Evolutionary conservation across 1,140 invertebrate genomes (phyloP).

Genomic region (Leptinotarsa texana): DNA sequence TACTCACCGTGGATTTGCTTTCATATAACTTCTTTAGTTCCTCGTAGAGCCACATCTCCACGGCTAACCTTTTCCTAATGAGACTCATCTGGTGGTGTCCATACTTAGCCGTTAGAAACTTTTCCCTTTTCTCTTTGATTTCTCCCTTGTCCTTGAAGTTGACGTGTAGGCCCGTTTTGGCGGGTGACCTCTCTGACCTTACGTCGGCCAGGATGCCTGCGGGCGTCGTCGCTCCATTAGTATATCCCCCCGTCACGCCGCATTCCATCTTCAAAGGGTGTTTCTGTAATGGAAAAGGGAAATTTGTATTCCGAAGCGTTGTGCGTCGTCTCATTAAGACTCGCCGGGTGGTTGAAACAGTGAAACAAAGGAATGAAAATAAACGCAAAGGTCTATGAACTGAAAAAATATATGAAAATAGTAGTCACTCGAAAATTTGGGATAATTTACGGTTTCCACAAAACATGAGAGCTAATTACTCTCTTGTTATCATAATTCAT

Average conservation of each 20-base stretch:
- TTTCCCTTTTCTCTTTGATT: conserved; percentile 84
- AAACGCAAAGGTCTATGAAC: too few relatives aligned
- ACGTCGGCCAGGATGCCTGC: conserved; percentile 57
- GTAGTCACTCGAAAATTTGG: too few relatives aligned
- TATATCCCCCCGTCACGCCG: conserved; percentile 52
- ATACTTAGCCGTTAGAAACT: conserved; percentile 95
- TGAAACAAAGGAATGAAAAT: too few relatives aligned
- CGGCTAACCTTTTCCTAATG: conserved; percentile 89
- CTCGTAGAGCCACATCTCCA: conserved; percentile 98
- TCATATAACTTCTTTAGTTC: conserved; percentile 90
- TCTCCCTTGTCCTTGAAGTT: conserved; percentile 85
- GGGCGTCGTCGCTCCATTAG: conserved; percentile 36
- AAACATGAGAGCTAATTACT: too few relatives aligned
- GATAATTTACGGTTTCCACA: too few relatives aligned
- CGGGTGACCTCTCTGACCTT: conserved; percentile 70
- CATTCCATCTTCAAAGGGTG: conserved; percentile 53
- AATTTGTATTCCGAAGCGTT: not conserved
- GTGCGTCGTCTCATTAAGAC: not conserved
- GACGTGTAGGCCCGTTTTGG: conserved; percentile 79
- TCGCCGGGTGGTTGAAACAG: not conserved
- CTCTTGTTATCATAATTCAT: too few relatives aligned
- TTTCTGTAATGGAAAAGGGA: conserved; percentile 20
- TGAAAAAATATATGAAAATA: too few relatives aligned
- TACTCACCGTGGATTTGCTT: conserved; percentile 40
- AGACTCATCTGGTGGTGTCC: conserved; percentile 96